Conservation (phyloP, 2,888 invertebrate species). For the Sympetrum striolatum region DNA sequence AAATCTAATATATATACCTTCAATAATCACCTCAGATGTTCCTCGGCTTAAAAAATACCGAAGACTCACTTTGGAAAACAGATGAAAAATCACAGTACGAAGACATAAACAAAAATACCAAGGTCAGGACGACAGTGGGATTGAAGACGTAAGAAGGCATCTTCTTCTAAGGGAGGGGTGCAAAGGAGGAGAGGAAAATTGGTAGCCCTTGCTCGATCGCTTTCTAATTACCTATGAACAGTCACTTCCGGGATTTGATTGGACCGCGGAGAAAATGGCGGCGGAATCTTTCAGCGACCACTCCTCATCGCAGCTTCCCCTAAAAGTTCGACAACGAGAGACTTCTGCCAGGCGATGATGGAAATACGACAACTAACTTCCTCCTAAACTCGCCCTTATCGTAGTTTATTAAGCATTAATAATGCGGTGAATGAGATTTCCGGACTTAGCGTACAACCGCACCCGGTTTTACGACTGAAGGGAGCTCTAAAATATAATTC, state of each 20-base stretch:
- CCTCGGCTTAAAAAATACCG: too few relatives aligned
- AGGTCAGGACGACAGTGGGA: background rate
- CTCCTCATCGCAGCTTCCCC: background rate
- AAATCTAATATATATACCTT: too few relatives aligned
- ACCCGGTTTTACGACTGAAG: too few relatives aligned
- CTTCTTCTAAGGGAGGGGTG: background rate
- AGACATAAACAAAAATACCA: background rate
- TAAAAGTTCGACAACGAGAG: background rate
- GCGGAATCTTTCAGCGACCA: background rate
- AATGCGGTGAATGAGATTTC: background rate
- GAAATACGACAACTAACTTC: background rate
- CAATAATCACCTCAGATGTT: too few relatives aligned
- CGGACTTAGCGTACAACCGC: too few relatives aligned
- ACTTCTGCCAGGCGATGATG: background rate
- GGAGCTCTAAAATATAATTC: too few relatives aligned
- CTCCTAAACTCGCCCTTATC: background rate
- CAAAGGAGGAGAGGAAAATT: constrained; percentile 8
- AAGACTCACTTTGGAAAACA: too few relatives aligned
- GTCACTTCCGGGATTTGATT: constrained; percentile 36
- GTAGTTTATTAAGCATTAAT: background rate
- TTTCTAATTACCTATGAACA: constrained; percentile 30
- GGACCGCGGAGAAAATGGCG: constrained; percentile 36
- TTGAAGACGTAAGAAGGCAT: background rate
- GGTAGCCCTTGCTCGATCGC: background rate
- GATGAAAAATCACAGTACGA: too few relatives aligned